Evolutionary conservation across 2,797 vertebrate genomes (phyloP), one percentile per base, ranked within the genome.

Genomic region (Coranthus polyacanthus): DNA sequence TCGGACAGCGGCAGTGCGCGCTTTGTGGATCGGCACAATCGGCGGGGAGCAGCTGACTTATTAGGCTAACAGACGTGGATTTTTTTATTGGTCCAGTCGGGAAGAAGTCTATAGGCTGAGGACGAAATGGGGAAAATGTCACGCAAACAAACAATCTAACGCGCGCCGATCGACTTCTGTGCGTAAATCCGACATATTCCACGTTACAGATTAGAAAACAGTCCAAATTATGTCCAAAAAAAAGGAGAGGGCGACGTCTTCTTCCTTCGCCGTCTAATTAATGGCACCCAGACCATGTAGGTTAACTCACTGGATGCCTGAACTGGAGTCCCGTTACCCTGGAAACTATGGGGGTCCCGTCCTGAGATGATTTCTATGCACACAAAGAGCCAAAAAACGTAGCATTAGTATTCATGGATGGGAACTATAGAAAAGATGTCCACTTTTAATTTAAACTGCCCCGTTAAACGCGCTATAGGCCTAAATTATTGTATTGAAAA

Each of bases 261-360:
- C 49, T 53, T 61, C 79, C 58, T 72, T 57, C 37, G 1, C 49
- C 9, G 54, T 53, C 58, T 69, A 53, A 81, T 80, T 50, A 38
- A 67, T 56, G 60, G 32, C 44, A 50, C 60, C 79, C 82, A 79
- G 72, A 79, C 57, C 62, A 50, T n/a, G 54, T 3, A 42, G 47
- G 66, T 86, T 79, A 81, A 87, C 66, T 32, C 68, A 46, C 54
- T 12, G 80, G 78, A 91, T 93, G 86, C 89, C 87, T 82, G 58
- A 52, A 55, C 46, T 61, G 51, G 80, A 72, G 66, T 72, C 55
- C 18, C 18, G 90, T 94, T 83, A 68, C 87, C 91, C 24, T 69
- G 92, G 92, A 88, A 85, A 93, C 74, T 1, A 49, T 9, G 53
- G 74, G 80, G 70, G 72, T 72, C 75, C 64, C 67, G 67, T 75